Percentiles rank a stretch among this genome's conserved stretches.
Evolutionary conservation across 2,113 vertebrate species (phyloP).

Genomic region (Scalopus aquaticus): DNA sequence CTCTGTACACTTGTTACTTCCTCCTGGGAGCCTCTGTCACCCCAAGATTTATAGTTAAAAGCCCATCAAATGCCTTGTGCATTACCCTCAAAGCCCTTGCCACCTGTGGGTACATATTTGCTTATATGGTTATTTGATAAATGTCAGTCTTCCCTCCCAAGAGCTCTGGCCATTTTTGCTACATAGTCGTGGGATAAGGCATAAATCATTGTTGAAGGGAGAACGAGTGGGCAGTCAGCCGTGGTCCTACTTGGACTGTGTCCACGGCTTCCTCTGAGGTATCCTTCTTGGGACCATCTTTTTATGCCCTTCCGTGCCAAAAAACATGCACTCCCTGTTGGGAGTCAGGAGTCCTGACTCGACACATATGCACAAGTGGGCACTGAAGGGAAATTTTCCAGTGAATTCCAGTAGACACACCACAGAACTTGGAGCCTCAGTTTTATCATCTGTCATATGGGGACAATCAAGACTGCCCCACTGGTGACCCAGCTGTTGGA

Average conservation of each 20-base stretch:
- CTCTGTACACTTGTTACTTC: neutral
- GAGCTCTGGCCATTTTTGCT: neutral
- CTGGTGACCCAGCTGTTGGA: neutral
- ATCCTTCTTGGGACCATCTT: neutral
- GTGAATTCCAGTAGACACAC: neutral
- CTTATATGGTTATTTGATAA: neutral
- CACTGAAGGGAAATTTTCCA: neutral
- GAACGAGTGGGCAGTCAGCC: neutral
- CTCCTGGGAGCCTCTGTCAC: neutral
- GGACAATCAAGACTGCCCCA: neutral
- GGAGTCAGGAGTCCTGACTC: neutral
- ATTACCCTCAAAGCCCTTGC: neutral
- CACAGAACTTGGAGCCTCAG: neutral
- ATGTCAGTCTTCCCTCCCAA: neutral
- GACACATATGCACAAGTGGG: neutral
- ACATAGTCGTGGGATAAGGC: neutral
- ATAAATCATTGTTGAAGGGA: neutral
- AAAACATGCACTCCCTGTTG: neutral
- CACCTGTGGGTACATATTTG: neutral
- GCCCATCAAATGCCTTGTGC: neutral
- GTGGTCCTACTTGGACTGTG: neutral
- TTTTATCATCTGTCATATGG: slow-evolving; percentile 1
- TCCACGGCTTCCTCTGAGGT: neutral
- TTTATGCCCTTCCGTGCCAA: neutral
- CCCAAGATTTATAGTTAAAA: neutral